phyloP scores from a whole-genome alignment of 30 jellyfish, hydroid and myxozoan species.

The Pelagia noctiluca region DNA sequence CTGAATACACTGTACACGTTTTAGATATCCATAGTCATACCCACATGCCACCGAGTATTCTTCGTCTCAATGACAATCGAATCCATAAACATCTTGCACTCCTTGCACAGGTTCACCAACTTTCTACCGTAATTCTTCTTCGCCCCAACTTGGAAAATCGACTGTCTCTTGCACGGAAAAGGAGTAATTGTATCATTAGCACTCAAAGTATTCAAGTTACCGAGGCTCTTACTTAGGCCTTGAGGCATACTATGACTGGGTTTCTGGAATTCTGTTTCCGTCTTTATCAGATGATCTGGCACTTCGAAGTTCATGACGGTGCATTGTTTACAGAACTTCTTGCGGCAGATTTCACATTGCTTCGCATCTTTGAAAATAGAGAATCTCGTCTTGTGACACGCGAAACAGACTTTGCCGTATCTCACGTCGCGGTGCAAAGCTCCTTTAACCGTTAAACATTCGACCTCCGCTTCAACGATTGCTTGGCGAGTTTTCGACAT shows the following conservation, averaged over 20 bases:
- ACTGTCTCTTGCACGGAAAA: constrained; percentile 74
- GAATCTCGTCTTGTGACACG: constrained; percentile 71
- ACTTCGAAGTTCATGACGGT: constrained; percentile 48
- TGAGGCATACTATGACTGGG: not conserved
- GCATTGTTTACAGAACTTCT: constrained; percentile 79
- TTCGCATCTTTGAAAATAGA: constrained; percentile 64
- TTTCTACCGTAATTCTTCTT: constrained; percentile 61
- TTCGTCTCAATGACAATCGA: constrained; percentile 73
- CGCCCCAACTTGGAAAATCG: constrained; percentile 50
- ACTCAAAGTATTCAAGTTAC: constrained; percentile 18
- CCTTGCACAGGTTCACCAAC: constrained; percentile 52
- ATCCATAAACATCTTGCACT: constrained; percentile 64
- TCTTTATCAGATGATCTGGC: constrained; percentile 73
- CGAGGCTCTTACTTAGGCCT: constrained; percentile 48
- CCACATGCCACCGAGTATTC: constrained; percentile 76
- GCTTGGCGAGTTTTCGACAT: constrained; percentile 93
- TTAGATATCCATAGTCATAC: constrained; percentile 57
- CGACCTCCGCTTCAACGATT: constrained; percentile 87
- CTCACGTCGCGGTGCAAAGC: constrained; percentile 24
- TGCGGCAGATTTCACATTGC: constrained; percentile 79
- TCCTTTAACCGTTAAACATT: constrained; percentile 13
- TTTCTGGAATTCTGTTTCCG: not conserved
- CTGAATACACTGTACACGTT: too few species aligned
- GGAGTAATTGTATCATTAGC: constrained; percentile 63
- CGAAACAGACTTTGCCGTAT: constrained; percentile 75